Percentiles rank a stretch among this genome's conserved stretches.
phyloP scores from a whole-genome alignment of 2,113 vertebrate species.

The Piliocolobus tephrosceles region DNA sequence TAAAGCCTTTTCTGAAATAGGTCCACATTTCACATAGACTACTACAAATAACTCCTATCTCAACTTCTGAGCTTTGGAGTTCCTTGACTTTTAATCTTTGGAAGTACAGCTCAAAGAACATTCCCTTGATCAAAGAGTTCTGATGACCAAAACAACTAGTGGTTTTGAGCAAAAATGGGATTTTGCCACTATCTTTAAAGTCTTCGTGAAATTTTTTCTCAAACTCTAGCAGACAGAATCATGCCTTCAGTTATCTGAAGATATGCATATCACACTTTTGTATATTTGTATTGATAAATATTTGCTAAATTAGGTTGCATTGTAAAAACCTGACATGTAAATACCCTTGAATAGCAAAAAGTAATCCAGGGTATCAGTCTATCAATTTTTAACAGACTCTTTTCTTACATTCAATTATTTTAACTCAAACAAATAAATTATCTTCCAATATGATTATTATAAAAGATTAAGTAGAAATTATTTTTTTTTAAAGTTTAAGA shows the following conservation, averaged over 20 bases:
- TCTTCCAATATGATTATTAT: background rate
- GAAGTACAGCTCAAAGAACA: background rate
- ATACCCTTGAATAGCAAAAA: background rate
- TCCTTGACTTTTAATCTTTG: constrained; percentile 13
- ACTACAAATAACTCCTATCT: background rate
- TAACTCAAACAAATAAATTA: constrained; percentile 3
- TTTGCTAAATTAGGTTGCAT: background rate
- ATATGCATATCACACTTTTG: background rate
- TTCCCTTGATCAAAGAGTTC: background rate
- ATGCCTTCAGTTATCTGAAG: background rate
- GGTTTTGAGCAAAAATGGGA: background rate
- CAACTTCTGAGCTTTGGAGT: background rate
- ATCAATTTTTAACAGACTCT: background rate
- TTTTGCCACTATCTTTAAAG: background rate
- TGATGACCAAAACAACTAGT: background rate
- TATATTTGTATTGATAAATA: background rate
- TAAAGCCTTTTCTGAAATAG: background rate
- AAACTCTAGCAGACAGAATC: background rate
- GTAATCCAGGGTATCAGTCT: background rate
- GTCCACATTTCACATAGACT: background rate
- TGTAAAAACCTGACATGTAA: background rate
- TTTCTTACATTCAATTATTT: background rate
- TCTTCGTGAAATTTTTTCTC: background rate
- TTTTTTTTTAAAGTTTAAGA: background rate
- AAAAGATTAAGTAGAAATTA: background rate